Evolutionary conservation across 2,113 vertebrate genomes (phyloP).

Genomic region (Rissa tridactyla): DNA sequence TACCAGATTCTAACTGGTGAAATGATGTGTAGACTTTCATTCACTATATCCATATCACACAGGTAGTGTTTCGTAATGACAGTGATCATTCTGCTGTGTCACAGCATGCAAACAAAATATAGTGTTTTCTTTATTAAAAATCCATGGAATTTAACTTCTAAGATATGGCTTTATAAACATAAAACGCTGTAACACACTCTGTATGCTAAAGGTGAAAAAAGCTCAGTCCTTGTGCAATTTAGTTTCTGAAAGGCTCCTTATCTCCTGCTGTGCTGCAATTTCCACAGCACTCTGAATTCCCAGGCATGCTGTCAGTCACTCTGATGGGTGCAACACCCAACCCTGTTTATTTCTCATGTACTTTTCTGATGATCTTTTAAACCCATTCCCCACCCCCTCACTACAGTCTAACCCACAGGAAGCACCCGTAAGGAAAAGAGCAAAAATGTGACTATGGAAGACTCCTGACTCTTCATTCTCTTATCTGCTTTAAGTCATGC

Average conservation of each 20-base stretch:
- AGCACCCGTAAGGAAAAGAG: not conserved
- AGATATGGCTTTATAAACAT: not conserved
- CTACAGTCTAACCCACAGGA: not conserved
- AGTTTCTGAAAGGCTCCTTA: not conserved
- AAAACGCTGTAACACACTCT: not conserved
- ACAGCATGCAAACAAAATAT: not conserved
- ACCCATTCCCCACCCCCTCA: not conserved
- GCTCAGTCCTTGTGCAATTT: not conserved
- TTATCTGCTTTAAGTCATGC: not conserved
- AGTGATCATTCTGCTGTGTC: not conserved
- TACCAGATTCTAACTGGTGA: not conserved
- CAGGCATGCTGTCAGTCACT: not conserved
- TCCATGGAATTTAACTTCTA: not conserved
- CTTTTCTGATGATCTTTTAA: not conserved
- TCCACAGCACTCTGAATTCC: not conserved
- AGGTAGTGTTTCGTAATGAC: not conserved
- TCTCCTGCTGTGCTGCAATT: not conserved
- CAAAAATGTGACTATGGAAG: not conserved
- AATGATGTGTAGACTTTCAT: not conserved
- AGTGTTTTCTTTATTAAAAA: not conserved
- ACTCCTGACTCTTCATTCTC: not conserved
- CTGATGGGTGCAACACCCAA: not conserved
- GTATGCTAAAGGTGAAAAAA: not conserved
- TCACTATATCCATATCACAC: not conserved
- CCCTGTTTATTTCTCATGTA: not conserved